These are phyloP conservation scores for Acanthococcus lagerstroemiae DNA, from an alignment of 2,888 invertebrate genomes.

Conservation along the genomic window DNA sequence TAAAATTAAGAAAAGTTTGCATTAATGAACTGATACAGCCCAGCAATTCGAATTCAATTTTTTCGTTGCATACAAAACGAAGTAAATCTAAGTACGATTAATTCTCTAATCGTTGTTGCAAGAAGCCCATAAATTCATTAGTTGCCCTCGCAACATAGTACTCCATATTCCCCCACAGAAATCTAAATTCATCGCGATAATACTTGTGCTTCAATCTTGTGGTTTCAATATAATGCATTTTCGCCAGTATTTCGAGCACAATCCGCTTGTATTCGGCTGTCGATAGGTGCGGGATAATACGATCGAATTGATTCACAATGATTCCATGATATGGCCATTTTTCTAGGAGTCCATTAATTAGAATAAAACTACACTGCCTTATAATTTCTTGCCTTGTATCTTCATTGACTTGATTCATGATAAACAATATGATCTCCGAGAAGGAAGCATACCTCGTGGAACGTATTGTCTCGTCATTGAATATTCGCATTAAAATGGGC, in stretches of 20 bases:
- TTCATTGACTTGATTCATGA: conserved; percentile 5
- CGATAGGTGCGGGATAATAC: conserved; percentile 15
- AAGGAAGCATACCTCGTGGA: conserved; percentile 1
- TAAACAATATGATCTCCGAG: conserved; percentile 12
- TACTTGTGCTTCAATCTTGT: conserved; percentile 16
- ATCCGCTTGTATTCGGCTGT: not conserved
- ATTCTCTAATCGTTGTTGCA: no score
- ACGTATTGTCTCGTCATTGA: not conserved
- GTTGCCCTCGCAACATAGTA: conserved; percentile 15
- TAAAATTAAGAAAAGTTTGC: no score
- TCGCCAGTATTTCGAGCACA: conserved; percentile 1
- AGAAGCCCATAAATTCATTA: conserved; percentile 4
- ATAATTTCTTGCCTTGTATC: not conserved
- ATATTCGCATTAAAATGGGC: conserved; percentile 10
- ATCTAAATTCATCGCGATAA: conserved; percentile 16
- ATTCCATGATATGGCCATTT: conserved; percentile 19
- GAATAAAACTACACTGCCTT: conserved; percentile 3
- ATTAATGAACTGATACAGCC: no score
- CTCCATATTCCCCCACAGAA: conserved; percentile 16
- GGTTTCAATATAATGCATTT: conserved; percentile 12
- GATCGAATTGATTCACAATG: conserved; percentile 11
- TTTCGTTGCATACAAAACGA: no score
- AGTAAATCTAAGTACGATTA: no score
- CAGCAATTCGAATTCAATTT: no score
- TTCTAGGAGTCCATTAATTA: conserved; percentile 16